Percentiles rank a stretch among this genome's conserved stretches.
Evolutionary conservation across 1,140 invertebrate species (phyloP).

Genomic region (Drosophila sucinea): DNA sequence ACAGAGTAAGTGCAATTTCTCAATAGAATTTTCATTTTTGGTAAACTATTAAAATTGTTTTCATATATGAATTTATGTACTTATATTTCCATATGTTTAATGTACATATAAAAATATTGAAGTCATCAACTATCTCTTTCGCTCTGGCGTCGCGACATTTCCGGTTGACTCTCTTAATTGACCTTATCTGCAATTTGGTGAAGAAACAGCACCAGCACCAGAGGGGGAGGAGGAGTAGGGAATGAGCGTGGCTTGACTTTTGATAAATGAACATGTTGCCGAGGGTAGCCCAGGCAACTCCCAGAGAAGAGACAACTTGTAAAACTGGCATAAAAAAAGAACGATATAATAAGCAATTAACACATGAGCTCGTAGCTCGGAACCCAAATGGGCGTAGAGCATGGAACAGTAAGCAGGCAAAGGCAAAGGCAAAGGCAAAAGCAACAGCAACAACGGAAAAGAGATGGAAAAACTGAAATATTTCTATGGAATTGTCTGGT

Average conservation of each 20-base stretch:
- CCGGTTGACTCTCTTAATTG: slow-evolving; percentile 82
- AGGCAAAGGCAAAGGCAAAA: slow-evolving; percentile 9
- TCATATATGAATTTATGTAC: slow-evolving; percentile 2
- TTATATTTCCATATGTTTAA: slow-evolving; percentile 7
- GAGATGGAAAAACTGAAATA: slow-evolving; percentile 42
- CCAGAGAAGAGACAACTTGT: slow-evolving; percentile 51
- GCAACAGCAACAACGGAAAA: slow-evolving; percentile 40
- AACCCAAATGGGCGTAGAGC: slow-evolving; percentile 45
- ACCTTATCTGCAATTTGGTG: slow-evolving; percentile 73
- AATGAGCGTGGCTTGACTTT: slow-evolving; percentile 75
- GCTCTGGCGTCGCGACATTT: slow-evolving; percentile 72
- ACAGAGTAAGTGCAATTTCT: slow-evolving; percentile 27
- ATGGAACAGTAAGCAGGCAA: slow-evolving; percentile 30
- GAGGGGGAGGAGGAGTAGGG: slow-evolving; percentile 9
- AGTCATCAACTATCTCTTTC: slow-evolving; percentile 1
- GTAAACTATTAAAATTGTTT: slow-evolving; percentile 49
- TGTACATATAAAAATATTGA: background rate
- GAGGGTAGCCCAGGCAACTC: slow-evolving; percentile 27
- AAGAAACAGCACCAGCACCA: slow-evolving; percentile 22
- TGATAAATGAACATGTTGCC: slow-evolving; percentile 76
- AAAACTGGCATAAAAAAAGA: slow-evolving; percentile 74
- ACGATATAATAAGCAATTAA: slow-evolving; percentile 80
- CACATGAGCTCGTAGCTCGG: slow-evolving; percentile 54
- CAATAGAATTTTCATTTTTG: slow-evolving; percentile 35
- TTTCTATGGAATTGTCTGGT: slow-evolving; percentile 74